Evolutionary conservation across 2,888 invertebrate genomes (phyloP).

Genomic region (Dynastes tityus): DNA sequence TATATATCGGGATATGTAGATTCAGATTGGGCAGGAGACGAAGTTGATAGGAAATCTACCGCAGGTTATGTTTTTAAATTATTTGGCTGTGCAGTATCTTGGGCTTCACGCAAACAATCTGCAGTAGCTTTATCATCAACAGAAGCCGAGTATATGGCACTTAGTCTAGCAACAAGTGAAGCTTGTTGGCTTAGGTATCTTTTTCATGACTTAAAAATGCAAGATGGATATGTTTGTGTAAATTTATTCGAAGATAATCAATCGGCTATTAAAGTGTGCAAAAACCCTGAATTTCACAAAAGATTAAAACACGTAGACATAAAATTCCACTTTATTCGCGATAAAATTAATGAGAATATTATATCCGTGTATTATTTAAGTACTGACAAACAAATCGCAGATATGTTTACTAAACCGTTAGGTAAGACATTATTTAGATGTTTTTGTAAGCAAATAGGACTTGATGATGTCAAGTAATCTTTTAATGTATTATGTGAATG

Average conservation of each 20-base stretch:
- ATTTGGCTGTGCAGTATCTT: too few species aligned
- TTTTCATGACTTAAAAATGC: slow-evolving; percentile 3
- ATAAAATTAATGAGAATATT: not conserved
- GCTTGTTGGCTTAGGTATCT: not conserved
- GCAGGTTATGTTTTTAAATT: too few species aligned
- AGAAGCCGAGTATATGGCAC: not conserved
- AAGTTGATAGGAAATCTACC: too few species aligned
- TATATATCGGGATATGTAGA: not conserved
- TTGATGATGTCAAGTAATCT: too few species aligned
- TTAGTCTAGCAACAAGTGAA: not conserved
- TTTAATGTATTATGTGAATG: too few species aligned
- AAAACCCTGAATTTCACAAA: slow-evolving; percentile 20
- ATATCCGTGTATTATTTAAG: not conserved
- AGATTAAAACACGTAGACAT: slow-evolving; percentile 29
- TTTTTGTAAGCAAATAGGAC: too few species aligned
- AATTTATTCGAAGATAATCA: not conserved
- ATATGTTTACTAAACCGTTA: too few species aligned
- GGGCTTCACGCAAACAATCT: too few species aligned
- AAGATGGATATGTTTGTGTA: slow-evolving; percentile 1
- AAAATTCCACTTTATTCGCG: slow-evolving; percentile 11
- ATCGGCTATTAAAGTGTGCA: slow-evolving; percentile 8
- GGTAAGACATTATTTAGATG: too few species aligned
- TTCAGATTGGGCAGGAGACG: not conserved
- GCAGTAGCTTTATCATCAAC: too few species aligned
- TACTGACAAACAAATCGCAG: too few species aligned